Base-by-base conservation (phyloP, 1,140 invertebrate species). In the Drosophila paulistorum region DNA sequence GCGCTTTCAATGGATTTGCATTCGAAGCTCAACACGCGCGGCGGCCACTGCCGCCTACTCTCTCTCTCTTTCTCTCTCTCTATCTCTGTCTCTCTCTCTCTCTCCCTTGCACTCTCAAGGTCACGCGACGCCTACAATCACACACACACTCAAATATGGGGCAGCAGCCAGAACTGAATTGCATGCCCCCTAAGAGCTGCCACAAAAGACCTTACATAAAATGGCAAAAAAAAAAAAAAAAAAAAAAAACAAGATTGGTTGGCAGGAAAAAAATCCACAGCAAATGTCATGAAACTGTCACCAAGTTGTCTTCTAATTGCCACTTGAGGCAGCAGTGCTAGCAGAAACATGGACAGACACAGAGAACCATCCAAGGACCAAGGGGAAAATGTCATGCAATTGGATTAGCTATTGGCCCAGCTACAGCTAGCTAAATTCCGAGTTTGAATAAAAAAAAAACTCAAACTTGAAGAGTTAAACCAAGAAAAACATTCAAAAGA, bases 1-100 rank as follows among this genome's bases (percentile, higher is more conserved):
- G 72, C 84, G 84, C 84, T 87, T 87, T 87, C 84, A 87, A 87
- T 87, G 84, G 84, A 87, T 87, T 87, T 87, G 84, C 84, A 87
- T 87, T 79, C 77, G 77, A 77, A 68, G 69, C 83, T 54, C 72
- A 65, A 26, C 60, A 57, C 67, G 66, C 59, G 45, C 60, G 41
- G 20, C 14, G 14, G n/a, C 35, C 17, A 20, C 57, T 37, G n/a
- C 57, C 11, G 33, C 57, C 57, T 59, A 10, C 51, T 26, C 37
- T 7, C 35, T 66, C 54, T 39, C 23, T 7, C n/a, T 39, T 13
- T 3, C 35, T 26, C 37, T n/a, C 45, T 35, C 35, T n/a, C 26
- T 65, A 1, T 26, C 23, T 3, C 23, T 26, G 37, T n/a, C 58
- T 41, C 26, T n/a, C 26, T 65, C 13, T 42, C 0, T 42, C 13